phyloP scores from a whole-genome alignment of 2,113 vertebrate genomes.

The Pygoscelis adeliae region DNA sequence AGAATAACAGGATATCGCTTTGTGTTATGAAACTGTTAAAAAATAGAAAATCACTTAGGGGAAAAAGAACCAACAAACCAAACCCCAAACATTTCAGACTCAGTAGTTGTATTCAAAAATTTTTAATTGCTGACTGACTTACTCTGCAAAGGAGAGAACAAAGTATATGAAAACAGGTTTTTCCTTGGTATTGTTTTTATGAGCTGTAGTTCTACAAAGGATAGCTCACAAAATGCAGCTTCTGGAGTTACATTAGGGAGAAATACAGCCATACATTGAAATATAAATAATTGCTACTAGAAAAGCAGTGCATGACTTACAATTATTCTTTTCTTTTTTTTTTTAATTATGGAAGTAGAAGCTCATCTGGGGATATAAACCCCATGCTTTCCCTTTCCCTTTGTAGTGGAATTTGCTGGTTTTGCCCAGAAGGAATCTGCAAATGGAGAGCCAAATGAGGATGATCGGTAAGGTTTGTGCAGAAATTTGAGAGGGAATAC shows the following conservation, averaged over 20 bases:
- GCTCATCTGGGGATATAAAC: not conserved
- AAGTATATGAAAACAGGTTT: not conserved
- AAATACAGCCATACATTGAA: not conserved
- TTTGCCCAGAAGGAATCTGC: not conserved
- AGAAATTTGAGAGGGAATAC: not conserved
- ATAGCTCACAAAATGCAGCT: not conserved
- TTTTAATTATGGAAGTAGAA: not conserved
- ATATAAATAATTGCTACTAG: not conserved
- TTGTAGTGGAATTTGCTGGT: not conserved
- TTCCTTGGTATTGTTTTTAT: not conserved
- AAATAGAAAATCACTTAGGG: not conserved
- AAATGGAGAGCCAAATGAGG: not conserved
- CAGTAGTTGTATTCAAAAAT: not conserved
- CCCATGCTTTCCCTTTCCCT: not conserved
- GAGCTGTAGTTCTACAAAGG: not conserved
- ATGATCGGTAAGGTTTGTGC: not conserved
- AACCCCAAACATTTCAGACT: not conserved
- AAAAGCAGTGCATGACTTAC: not conserved
- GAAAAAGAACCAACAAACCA: not conserved
- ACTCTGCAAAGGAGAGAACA: not conserved
- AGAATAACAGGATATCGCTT: not conserved
- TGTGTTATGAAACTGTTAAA: not conserved
- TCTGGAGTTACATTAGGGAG: not conserved
- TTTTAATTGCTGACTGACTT: not conserved
- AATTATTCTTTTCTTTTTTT: not conserved